A percentile compares a stretch with the other conserved stretches of the same genome.
These are phyloP conservation scores for chimpanzee (Pan troglodytes) DNA, from an alignment of 2,113 vertebrate species.

Conservation along the genomic window DNA sequence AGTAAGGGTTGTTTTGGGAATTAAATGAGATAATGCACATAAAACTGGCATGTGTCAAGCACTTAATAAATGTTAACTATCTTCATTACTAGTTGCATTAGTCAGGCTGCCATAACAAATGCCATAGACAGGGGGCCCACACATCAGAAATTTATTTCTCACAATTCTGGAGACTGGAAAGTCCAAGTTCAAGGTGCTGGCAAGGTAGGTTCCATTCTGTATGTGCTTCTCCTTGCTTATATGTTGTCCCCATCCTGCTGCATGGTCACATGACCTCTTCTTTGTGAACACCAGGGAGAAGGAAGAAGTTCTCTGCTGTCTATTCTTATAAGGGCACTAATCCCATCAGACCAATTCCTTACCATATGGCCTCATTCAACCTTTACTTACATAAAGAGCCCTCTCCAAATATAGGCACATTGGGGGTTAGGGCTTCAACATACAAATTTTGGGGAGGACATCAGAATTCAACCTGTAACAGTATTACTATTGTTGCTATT, in stretches of 20 bases:
- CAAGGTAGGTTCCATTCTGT: neutral
- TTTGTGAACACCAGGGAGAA: neutral
- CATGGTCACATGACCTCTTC: neutral
- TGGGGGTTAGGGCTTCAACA: neutral
- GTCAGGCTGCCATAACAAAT: neutral
- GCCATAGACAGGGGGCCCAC: fast-evolving
- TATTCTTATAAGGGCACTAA: neutral
- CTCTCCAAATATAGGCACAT: neutral
- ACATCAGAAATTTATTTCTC: neutral
- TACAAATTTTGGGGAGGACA: neutral
- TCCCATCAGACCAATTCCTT: neutral
- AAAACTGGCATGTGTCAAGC: neutral
- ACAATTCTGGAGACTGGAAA: neutral
- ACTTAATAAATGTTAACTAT: neutral
- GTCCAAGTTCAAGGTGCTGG: too few species aligned
- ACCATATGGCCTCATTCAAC: fast-evolving
- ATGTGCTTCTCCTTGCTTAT: too few species aligned
- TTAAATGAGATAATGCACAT: neutral
- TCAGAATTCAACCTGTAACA: neutral
- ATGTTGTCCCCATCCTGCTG: neutral
- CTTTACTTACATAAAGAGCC: neutral
- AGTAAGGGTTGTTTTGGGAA: neutral
- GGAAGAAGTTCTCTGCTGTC: neutral
- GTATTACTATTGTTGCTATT: neutral
- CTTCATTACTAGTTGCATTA: neutral